phyloP scores from a whole-genome alignment of 2,113 vertebrate genomes.

The Ammodytes dubius region DNA sequence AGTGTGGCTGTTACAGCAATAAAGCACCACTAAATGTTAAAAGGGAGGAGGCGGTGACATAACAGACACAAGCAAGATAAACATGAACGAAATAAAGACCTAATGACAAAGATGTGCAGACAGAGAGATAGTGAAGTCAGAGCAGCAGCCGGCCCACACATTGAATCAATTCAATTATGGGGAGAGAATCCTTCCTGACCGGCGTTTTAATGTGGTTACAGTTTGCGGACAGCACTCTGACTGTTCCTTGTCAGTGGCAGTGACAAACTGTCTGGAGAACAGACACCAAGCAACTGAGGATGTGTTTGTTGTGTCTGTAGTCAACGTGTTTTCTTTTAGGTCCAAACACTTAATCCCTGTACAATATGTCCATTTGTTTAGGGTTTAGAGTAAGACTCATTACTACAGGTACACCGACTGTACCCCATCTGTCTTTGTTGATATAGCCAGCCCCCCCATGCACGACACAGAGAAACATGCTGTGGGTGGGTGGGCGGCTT shows the following conservation, averaged over 20 bases:
- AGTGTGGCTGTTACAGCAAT: background rate
- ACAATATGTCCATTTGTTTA: background rate
- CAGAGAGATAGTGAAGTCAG: background rate
- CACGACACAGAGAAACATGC: background rate
- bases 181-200: conserved; percentile 41
- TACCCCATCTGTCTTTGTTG: background rate
- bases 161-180: conserved; percentile 43
- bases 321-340: background rate
- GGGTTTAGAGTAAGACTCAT: background rate
- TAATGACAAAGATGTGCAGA: background rate
- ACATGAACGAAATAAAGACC: background rate
- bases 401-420: background rate
- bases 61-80: background rate
- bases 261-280: background rate
- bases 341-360: background rate
- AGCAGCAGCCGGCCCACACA: conserved; percentile 36
- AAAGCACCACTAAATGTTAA: background rate
- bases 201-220: conserved; percentile 52
- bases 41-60: background rate
- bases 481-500: background rate
- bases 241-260: conserved; percentile 9
- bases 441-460: too few relatives aligned
- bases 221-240: conserved; percentile 17
- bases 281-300: background rate
- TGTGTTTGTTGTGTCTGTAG: background rate